These are phyloP conservation scores for Epinephelus fuscoguttatus DNA, from an alignment of 2,113 vertebrate species.

Conservation along the genomic window DNA sequence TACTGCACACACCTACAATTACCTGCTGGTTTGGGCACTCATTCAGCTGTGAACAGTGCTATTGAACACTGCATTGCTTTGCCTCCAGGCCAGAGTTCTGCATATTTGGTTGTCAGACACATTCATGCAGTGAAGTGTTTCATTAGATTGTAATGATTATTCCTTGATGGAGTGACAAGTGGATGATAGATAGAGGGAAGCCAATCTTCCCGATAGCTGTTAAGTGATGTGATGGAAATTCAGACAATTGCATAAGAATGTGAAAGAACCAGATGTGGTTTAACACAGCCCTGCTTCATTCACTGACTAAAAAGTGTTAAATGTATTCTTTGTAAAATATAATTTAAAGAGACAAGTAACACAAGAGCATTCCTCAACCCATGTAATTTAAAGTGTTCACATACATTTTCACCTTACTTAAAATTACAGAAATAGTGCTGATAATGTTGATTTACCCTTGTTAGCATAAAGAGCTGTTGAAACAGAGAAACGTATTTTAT, in stretches of 20 bases:
- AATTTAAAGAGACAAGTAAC: slow-evolving; percentile 34
- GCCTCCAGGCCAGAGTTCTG: slow-evolving; percentile 63
- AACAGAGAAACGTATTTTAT: slow-evolving; percentile 18
- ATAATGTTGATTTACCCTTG: background rate
- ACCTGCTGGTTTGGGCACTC: slow-evolving; percentile 65
- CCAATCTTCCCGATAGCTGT: slow-evolving; percentile 72
- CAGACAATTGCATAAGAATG: slow-evolving; percentile 44
- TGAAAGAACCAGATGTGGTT: slow-evolving; percentile 5
- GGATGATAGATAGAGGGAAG: slow-evolving; percentile 73
- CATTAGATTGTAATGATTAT: slow-evolving; percentile 85
- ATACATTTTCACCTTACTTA: background rate
- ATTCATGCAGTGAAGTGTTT: slow-evolving; percentile 73
- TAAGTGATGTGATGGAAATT: slow-evolving; percentile 73
- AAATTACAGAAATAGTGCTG: background rate
- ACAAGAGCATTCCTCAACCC: slow-evolving; percentile 50
- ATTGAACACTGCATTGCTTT: slow-evolving; percentile 46
- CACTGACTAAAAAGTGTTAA: slow-evolving; percentile 48
- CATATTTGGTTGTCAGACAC: slow-evolving; percentile 82
- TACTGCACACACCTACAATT: slow-evolving; percentile 77
- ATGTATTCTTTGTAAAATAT: slow-evolving; percentile 54
- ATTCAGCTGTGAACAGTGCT: slow-evolving; percentile 65
- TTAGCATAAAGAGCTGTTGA: background rate
- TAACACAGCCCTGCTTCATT: slow-evolving; percentile 22
- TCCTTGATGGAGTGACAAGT: slow-evolving; percentile 75
- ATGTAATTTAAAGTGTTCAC: background rate